Evolutionary conservation across 1,140 invertebrate genomes (phyloP), one percentile per base, ranked within the genome.

Genomic region (Drosophila kepulauana): DNA sequence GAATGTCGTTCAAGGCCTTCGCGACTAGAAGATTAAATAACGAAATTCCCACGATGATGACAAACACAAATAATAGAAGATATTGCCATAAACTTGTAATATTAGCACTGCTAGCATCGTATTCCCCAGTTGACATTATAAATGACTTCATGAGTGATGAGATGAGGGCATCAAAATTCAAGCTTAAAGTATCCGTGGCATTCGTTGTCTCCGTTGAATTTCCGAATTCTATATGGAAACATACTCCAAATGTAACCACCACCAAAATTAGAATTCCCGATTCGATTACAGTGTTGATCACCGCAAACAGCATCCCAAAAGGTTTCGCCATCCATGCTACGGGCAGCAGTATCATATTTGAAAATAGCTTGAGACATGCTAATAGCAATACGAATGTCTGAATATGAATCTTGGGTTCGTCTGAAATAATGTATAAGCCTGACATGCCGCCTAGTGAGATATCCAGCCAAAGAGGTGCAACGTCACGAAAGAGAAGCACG

Each of bases 101-200:
- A 3, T 33, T 15, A 3, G 48, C 1, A 33, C 48, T 61, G 7
- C 58, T 10, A 15, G 43, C 43, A 16, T 61, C 58, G 7, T 61
- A 61, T 13, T 61, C 58, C 6, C 58, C 58, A 10, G 58, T 61
- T 8, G 28, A 6, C 58, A 61, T 61, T 30, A 46, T 33, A 5
- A 33, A 1, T 10, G 43, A 15, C 13, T 61, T 61, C 1, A 48
- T 15, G 1, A 61, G 1, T 1, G 58, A 15, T 11, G 28, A 8
- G 5, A 3, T 3, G 15, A 33, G 30, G 1, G 11, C 3, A 10
- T 11, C 13, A 15, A 46, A 48, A 48, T 35, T 25, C 20, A 4
- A 4, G 20, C 20, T 25, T 25, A 0, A 25, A 25, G 20, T 25
- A 1, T 28, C 43, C 3, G 57, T 13, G 7, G 5, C 1, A n/a